These are phyloP conservation scores for Apamea monoglypha DNA, from an alignment of 2,888 invertebrate genomes.

Conservation along the genomic window DNA sequence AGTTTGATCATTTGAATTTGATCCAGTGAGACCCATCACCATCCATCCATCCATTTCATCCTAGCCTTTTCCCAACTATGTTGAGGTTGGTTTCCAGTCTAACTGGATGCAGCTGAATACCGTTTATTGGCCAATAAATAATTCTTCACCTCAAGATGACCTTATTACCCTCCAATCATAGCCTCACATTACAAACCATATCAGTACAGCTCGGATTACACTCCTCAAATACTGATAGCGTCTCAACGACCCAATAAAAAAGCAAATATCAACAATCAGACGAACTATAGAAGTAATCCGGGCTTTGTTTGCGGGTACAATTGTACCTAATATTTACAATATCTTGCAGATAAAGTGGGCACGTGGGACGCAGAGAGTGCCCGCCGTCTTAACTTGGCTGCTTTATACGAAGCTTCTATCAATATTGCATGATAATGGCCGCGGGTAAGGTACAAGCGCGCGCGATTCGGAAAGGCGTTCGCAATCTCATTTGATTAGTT, in stretches of 20 bases:
- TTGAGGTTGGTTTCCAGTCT: too few species aligned
- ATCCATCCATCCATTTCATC: too few species aligned
- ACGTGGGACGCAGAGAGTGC: conserved; percentile 76
- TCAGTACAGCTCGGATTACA: conserved; percentile 62
- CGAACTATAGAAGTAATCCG: conserved; percentile 71
- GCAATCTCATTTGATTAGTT: conserved; percentile 50
- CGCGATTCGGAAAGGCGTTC: conserved; percentile 54
- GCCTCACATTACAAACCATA: conserved; percentile 32
- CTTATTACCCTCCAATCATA: conserved; percentile 43
- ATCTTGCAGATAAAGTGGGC: conserved; percentile 78
- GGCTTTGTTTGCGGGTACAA: conserved; percentile 75
- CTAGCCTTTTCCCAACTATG: too few species aligned
- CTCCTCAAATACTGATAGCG: conserved; percentile 69
- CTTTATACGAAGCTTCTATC: conserved; percentile 80
- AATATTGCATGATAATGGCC: conserved; percentile 80
- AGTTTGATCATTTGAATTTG: neutral
- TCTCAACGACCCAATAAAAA: conserved; percentile 80
- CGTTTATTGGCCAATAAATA: conserved; percentile 6
- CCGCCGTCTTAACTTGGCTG: conserved; percentile 76
- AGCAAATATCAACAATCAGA: conserved; percentile 79
- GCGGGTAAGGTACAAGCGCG: conserved; percentile 63
- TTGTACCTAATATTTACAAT: conserved; percentile 81
- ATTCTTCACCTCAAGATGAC: conserved; percentile 18
- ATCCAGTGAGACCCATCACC: neutral
- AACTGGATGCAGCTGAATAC: too few species aligned